A percentile compares a stretch with the other conserved stretches of the same genome.
Evolutionary conservation across 2,888 invertebrate genomes (phyloP).

Genomic region (Melitaea athalia): DNA sequence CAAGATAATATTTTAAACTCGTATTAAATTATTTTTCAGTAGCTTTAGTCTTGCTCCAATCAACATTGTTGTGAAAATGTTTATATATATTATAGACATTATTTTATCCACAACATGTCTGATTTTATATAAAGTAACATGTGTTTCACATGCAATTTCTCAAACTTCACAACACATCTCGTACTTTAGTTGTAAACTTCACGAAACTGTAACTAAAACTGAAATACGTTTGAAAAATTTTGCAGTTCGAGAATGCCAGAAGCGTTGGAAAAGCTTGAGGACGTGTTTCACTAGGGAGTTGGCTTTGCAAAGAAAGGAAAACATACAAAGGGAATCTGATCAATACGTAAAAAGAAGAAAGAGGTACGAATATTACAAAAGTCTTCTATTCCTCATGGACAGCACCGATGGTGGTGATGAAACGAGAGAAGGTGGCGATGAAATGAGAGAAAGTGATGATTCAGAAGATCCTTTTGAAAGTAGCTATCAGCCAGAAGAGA

Average conservation of each 20-base stretch:
- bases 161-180: slow-evolving; percentile 11
- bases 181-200: slow-evolving; percentile 10
- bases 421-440: too few species aligned
- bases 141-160: background rate
- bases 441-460: slow-evolving; percentile 5
- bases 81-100: background rate
- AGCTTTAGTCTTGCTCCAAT: background rate
- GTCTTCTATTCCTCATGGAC: slow-evolving; percentile 50
- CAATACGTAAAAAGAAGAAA: slow-evolving; percentile 52
- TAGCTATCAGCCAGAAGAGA: slow-evolving; percentile 30
- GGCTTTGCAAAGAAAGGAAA: slow-evolving; percentile 51
- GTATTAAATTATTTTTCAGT: background rate
- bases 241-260: slow-evolving; percentile 56
- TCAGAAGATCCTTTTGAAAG: slow-evolving; percentile 27
- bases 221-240: slow-evolving; percentile 38
- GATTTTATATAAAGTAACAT: background rate
- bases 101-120: background rate
- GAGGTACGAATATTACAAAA: slow-evolving; percentile 56
- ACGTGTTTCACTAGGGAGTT: slow-evolving; percentile 63
- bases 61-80: background rate
- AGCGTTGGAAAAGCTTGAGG: slow-evolving; percentile 62
- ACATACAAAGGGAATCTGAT: slow-evolving; percentile 41
- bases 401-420: slow-evolving; percentile 30
- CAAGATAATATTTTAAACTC: background rate
- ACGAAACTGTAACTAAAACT: slow-evolving; percentile 4